Evolutionary conservation across 2,888 invertebrate species (phyloP).

Genomic region (Hirtodrosophila trivittata): DNA sequence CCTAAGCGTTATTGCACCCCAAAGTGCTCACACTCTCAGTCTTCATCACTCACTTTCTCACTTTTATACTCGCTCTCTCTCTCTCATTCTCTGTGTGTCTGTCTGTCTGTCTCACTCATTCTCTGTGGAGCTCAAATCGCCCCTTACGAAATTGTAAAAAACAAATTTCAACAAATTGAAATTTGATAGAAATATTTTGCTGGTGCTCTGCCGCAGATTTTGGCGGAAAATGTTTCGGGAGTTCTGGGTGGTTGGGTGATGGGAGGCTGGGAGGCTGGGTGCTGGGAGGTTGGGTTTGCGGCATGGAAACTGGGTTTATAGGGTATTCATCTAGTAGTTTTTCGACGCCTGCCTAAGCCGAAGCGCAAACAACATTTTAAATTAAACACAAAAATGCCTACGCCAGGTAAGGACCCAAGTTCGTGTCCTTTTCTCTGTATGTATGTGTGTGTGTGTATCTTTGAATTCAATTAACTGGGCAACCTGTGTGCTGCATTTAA

Average conservation of each 20-base stretch:
- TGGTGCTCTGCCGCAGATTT: conserved; percentile 36
- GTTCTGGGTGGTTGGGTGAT: neutral
- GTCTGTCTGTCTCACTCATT: conserved; percentile 7
- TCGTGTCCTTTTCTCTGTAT: neutral
- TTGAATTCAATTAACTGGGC: conserved; percentile 62
- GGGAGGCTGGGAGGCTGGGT: neutral
- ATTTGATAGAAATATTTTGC: conserved; percentile 74
- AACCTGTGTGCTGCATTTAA: conserved; percentile 53
- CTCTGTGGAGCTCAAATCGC: conserved; percentile 4
- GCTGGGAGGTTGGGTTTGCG: too few species aligned
- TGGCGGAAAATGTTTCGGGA: neutral
- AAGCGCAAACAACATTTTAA: conserved; percentile 69
- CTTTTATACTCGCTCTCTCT: neutral
- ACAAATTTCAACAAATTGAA: conserved; percentile 74
- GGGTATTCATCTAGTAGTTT: neutral
- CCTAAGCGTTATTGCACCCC: neutral
- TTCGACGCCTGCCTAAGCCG: conserved; percentile 52
- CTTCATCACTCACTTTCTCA: neutral
- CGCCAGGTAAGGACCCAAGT: conserved; percentile 49
- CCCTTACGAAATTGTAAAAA: conserved; percentile 53
- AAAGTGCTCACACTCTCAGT: neutral
- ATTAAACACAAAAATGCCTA: conserved; percentile 58
- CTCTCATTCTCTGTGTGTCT: neutral
- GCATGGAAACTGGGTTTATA: conserved; percentile 1
- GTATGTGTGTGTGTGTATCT: neutral